Conservation (phyloP, 1,140 invertebrate genomes). For the Physella acuta region DNA sequence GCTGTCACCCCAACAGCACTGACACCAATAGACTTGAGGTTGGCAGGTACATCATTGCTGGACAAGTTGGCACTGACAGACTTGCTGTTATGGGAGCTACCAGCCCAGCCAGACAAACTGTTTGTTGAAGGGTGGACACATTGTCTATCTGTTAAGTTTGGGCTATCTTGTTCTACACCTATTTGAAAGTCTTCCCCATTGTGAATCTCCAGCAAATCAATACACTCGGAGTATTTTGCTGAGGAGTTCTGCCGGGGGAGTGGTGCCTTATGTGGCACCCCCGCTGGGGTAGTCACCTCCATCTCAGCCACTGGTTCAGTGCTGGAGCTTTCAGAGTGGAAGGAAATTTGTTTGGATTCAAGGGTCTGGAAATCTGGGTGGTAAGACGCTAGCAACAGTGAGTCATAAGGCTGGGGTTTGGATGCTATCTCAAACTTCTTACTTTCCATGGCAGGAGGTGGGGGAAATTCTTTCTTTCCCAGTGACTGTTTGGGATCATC, state of each 20-base stretch:
- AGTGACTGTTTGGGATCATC: background rate
- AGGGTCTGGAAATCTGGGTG: slow-evolving; percentile 10
- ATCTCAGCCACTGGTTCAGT: too few species aligned
- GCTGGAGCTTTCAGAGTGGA: background rate
- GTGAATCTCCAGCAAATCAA: slow-evolving; percentile 1
- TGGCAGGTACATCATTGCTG: background rate
- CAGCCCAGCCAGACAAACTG: too few species aligned
- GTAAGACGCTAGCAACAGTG: background rate
- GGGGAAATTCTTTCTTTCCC: background rate
- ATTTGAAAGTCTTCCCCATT: background rate
- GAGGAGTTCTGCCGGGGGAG: background rate
- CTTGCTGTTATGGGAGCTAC: too few species aligned
- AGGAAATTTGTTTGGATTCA: background rate
- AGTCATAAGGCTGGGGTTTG: background rate
- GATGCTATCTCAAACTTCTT: background rate
- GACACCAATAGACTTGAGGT: background rate
- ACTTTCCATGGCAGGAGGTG: background rate
- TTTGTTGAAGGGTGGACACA: background rate
- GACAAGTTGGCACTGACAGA: background rate
- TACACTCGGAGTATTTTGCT: background rate
- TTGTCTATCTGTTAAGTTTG: background rate
- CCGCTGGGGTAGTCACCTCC: too few species aligned
- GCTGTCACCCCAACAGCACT: background rate
- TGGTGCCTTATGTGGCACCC: background rate
- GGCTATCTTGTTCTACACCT: background rate